These are phyloP conservation scores for Calephelis virginiensis DNA, from an alignment of 1,140 invertebrate species.

Conservation along the genomic window DNA sequence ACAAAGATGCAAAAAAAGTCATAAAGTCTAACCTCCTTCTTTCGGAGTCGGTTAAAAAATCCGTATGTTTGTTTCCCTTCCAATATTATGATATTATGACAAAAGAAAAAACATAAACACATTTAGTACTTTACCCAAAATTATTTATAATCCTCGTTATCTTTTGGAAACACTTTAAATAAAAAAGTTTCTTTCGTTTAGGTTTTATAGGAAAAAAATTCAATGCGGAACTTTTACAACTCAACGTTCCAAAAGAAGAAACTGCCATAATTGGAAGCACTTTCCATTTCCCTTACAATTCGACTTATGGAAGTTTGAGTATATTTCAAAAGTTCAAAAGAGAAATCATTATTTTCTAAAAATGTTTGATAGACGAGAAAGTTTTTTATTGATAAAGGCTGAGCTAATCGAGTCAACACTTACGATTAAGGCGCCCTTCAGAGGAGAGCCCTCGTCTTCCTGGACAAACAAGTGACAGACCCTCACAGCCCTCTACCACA, in stretches of 20 bases:
- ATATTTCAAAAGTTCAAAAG: neutral
- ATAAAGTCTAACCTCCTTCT: too few species aligned
- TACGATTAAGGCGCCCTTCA: slow-evolving; percentile 74
- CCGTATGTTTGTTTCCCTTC: too few species aligned
- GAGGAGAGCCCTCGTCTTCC: slow-evolving; percentile 68
- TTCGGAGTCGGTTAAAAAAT: too few species aligned
- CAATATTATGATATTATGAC: too few species aligned
- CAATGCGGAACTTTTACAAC: slow-evolving; percentile 3
- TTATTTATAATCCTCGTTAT: too few species aligned
- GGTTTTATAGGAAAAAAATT: slow-evolving; percentile 2
- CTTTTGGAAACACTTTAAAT: neutral
- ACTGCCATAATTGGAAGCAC: slow-evolving; percentile 5
- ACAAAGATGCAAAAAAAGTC: too few species aligned
- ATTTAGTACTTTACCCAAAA: too few species aligned
- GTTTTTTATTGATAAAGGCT: slow-evolving; percentile 29
- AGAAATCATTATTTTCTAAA: slow-evolving; percentile 20
- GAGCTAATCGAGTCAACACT: slow-evolving; percentile 54
- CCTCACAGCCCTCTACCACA: slow-evolving; percentile 49
- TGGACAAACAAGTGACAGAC: slow-evolving; percentile 73
- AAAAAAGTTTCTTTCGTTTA: neutral
- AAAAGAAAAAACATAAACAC: too few species aligned
- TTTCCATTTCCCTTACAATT: slow-evolving; percentile 4
- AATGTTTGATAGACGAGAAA: slow-evolving; percentile 13
- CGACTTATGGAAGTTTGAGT: neutral
- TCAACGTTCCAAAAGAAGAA: neutral